Base-by-base conservation (phyloP, 2,888 invertebrate species). In the Suillia variegata region DNA sequence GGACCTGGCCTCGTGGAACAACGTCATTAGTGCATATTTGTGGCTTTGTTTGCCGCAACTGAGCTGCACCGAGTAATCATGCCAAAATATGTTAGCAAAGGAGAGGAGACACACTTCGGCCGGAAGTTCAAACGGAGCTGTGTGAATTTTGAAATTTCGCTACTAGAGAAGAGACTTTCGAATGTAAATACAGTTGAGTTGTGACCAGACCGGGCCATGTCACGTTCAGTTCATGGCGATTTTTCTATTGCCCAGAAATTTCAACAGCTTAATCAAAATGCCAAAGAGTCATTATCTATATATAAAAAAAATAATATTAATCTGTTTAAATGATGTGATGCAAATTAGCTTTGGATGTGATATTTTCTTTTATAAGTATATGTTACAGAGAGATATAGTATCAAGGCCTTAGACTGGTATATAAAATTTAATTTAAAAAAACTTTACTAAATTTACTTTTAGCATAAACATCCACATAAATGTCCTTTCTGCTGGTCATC, bases 21-120 rank as follows among this genome's bases (percentile, higher is more conserved):
- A 71, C 77, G 69, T 78, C 76, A 76, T 76, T 76, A 76, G 77
- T 73, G 75, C 71, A 73, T 76, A 78, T 78, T 78, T 78, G 78
- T 77, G 78, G 77, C 75, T 75, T 74, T 71, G 70, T 74, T 73
- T 75, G 74, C 79, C 75, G 68, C 78, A 77, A 70, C 69, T 66
- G 65, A 62, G 66, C 65, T 66, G 61, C 76, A 73, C 66, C 69
- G 74, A 78, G 73, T 76, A 74, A 75, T 77, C 75, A 74, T 73
- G 67, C 67, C 67, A 69, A 74, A 73, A 74, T 72, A n/a, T n/a
- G n/a, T n/a, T n/a, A 75, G 69, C 73, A 75, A 71, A 73, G 49
- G 50, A 54, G 50, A 20, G 5, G 45, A 18, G n/a, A n/a, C n/a
- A n/a, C n/a, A n/a, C n/a, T 10, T 26, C 26, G 5, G 5, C 26